Evolutionary conservation across 2,888 invertebrate genomes (phyloP), one percentile per base, ranked within the genome.

Genomic region (Amphipyra berbera): DNA sequence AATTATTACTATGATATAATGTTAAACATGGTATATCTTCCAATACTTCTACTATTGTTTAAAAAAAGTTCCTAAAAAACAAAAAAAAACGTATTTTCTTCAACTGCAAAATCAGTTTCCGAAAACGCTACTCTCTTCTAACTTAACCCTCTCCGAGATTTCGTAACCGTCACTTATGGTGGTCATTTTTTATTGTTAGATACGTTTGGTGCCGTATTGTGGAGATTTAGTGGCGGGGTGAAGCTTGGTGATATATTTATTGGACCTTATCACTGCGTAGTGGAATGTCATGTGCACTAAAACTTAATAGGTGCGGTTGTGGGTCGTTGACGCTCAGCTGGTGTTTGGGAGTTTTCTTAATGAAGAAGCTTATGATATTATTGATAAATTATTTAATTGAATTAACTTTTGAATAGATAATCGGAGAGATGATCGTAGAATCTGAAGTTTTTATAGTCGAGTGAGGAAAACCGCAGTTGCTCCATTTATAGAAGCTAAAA

Each of bases 121-220:
- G 0, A 37, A 44, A 52, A 52, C 71, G 70, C 72, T 57, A 0
- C 5, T 13, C 55, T 58, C 66, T 66, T n/a, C 0, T 50, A 60
- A 77, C 79, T 82, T 65, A 40, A 9, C 30, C 59, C 58, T 44
- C 21, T 53, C 69, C 65, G 6, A 76, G 15, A 82, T 92, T 92
- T 91, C 91, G 90, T 91, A 90, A 93, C 80, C 82, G 77, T 74
- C 79, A 84, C 86, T 88, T 88, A 82, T 79, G 85, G 88, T 88
- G 88, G 86, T 86, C 86, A 90, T 91, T 92, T 90, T 93, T 93
- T 93, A 92, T 92, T 89, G 88, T 91, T 82, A 87, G 87, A 90
- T 89, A 90, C 90, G 78, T 65, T 73, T 82, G 79, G 87, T 90
- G 90, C 86, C 85, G 87, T 88, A 92, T 82, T 72, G 74, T 72